These are phyloP conservation scores for Papilio aristodemus DNA, from an alignment of 1,140 invertebrate genomes.

Conservation along the genomic window DNA sequence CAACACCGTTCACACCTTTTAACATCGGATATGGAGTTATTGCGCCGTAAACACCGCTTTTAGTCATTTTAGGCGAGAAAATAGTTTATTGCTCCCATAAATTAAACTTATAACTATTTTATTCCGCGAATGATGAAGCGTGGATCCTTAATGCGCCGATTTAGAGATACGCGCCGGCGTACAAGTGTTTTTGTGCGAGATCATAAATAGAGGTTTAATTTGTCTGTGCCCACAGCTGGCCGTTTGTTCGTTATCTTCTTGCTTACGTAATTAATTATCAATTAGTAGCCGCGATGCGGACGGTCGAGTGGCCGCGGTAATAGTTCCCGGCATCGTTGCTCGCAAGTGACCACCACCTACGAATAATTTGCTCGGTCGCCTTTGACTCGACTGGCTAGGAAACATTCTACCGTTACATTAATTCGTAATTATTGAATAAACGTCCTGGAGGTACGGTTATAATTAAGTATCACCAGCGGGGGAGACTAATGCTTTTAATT, in stretches of 20 bases:
- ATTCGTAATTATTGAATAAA: no score
- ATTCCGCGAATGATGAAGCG: constrained; percentile 29
- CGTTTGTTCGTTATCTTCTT: not conserved
- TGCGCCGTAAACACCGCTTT: constrained; percentile 36
- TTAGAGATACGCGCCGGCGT: not conserved
- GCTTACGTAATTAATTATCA: constrained; percentile 1
- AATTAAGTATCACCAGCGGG: no score
- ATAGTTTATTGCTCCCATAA: constrained; percentile 36
- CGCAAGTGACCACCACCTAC: not conserved
- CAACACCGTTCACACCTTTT: constrained; percentile 24
- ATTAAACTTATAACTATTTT: constrained; percentile 37
- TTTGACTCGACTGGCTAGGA: no score
- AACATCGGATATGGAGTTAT: constrained; percentile 38
- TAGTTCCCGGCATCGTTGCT: not conserved
- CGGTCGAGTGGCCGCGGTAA: not conserved
- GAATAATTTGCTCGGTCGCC: not conserved
- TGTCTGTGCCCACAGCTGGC: not conserved
- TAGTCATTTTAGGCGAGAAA: constrained; percentile 37
- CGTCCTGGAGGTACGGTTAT: no score
- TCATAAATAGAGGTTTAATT: constrained; percentile 12
- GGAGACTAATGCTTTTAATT: no score
- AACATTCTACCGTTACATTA: no score
- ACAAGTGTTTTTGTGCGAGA: not conserved
- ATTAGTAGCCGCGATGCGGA: not conserved
- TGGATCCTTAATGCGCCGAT: not conserved